Conservation (phyloP, 2,888 invertebrate genomes). For the Acleris laterana region DNA sequence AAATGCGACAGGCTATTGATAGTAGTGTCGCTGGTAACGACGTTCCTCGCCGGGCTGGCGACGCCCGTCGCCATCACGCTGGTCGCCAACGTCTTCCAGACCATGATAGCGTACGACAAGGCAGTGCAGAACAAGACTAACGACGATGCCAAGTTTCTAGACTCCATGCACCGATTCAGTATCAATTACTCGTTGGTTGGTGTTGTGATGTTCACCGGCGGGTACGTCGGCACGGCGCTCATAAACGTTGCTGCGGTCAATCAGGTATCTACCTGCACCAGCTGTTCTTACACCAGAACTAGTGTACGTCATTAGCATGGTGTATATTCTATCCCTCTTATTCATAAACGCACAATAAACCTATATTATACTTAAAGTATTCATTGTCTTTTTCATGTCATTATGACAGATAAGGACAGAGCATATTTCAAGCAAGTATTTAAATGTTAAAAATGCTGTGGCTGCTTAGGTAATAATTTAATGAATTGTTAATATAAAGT, state of each 20-base stretch:
- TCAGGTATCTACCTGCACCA: too few species aligned
- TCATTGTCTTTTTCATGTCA: too few species aligned
- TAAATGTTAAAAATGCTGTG: too few species aligned
- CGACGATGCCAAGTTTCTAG: constrained; percentile 67
- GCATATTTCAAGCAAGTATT: too few species aligned
- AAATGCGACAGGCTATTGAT: constrained; percentile 82
- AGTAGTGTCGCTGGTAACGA: constrained; percentile 74
- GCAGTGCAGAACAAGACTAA: constrained; percentile 42
- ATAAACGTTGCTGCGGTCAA: constrained; percentile 88
- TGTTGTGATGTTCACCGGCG: constrained; percentile 79
- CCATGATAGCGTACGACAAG: constrained; percentile 82
- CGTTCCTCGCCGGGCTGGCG: constrained; percentile 50
- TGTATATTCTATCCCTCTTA: too few species aligned
- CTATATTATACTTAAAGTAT: too few species aligned
- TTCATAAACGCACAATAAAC: too few species aligned
- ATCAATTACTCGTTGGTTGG: constrained; percentile 86
- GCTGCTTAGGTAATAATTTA: too few species aligned
- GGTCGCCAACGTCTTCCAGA: constrained; percentile 76
- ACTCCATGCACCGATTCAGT: constrained; percentile 81
- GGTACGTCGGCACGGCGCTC: constrained; percentile 85
- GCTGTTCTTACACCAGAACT: not conserved
- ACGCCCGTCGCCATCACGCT: constrained; percentile 56
- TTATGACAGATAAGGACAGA: too few species aligned
- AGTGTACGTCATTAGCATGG: too few species aligned
- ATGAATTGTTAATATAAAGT: too few species aligned